Evolutionary conservation across 2,888 invertebrate species (phyloP).

Genomic region (Stomorhina lunata): DNA sequence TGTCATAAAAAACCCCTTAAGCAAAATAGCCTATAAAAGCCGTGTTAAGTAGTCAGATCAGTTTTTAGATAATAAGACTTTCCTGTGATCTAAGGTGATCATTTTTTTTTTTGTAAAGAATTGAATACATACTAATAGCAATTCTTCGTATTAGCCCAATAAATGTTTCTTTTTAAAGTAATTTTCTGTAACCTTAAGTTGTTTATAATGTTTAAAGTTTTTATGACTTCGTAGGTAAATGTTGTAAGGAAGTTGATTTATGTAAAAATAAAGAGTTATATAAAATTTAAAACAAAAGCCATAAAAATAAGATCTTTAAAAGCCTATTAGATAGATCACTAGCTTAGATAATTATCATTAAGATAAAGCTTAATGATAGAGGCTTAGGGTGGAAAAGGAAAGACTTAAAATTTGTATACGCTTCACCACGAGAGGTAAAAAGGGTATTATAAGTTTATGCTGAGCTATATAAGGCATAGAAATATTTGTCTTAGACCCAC

Average conservation of each 20-base stretch:
- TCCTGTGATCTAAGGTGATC: slow-evolving; percentile 6
- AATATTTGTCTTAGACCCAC: no score
- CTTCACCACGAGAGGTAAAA: no score
- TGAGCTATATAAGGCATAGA: no score
- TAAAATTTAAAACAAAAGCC: not conserved
- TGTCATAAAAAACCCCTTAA: not conserved
- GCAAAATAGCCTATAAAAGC: not conserved
- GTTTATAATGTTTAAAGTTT: slow-evolving; percentile 17
- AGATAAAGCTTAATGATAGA: not conserved
- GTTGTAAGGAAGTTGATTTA: slow-evolving; percentile 15
- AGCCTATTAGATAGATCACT: not conserved
- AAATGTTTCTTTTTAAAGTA: no score
- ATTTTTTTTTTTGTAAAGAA: no score
- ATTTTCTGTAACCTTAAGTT: not conserved
- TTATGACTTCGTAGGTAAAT: slow-evolving; percentile 11
- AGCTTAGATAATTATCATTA: not conserved
- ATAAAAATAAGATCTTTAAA: not conserved
- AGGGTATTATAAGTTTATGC: no score
- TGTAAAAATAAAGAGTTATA: not conserved
- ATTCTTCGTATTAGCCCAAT: no score
- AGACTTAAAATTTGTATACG: no score
- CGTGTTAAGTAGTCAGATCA: not conserved
- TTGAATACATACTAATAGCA: not conserved
- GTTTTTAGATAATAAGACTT: slow-evolving; percentile 7
- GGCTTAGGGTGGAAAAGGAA: no score